phyloP scores from a whole-genome alignment of 1,140 invertebrate species.

The Aphaenogaster rudis region DNA sequence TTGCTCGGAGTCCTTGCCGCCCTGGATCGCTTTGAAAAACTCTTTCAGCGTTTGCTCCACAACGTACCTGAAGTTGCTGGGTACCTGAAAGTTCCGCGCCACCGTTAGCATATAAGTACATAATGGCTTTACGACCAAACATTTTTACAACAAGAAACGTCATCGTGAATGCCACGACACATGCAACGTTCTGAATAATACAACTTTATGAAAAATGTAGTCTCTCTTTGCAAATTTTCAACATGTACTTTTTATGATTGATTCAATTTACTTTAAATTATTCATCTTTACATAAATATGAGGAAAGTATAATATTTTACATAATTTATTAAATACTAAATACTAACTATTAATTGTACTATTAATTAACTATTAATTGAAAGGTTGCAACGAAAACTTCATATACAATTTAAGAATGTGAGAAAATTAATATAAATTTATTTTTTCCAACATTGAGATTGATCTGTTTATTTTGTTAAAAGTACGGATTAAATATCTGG shows the following conservation, averaged over 20 bases:
- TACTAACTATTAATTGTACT: neutral
- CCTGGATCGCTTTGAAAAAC: constrained; percentile 99
- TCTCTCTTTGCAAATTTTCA: neutral
- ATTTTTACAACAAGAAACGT: constrained; percentile 12
- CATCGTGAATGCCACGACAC: neutral
- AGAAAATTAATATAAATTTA: neutral
- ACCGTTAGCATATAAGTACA: constrained; percentile 16
- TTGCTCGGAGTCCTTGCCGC: constrained; percentile 98
- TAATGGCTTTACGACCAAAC: neutral
- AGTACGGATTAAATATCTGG: neutral
- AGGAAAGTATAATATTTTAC: constrained; percentile 7
- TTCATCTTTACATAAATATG: neutral
- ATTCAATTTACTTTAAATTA: neutral
- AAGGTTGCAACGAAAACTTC: neutral
- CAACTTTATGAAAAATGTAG: neutral
- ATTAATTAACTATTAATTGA: constrained; percentile 22
- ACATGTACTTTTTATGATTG: neutral
- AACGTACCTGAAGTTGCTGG: constrained; percentile 97
- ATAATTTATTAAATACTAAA: neutral
- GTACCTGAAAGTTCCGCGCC: constrained; percentile 92
- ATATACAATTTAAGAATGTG: neutral
- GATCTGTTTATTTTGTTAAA: neutral
- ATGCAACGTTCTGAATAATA: neutral
- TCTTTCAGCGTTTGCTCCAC: constrained; percentile 98
- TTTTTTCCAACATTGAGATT: neutral